A percentile compares a stretch with the other conserved stretches of the same genome.
These are phyloP conservation scores for Atta cephalotes DNA, from an alignment of 1,140 invertebrate species.

Conservation along the genomic window DNA sequence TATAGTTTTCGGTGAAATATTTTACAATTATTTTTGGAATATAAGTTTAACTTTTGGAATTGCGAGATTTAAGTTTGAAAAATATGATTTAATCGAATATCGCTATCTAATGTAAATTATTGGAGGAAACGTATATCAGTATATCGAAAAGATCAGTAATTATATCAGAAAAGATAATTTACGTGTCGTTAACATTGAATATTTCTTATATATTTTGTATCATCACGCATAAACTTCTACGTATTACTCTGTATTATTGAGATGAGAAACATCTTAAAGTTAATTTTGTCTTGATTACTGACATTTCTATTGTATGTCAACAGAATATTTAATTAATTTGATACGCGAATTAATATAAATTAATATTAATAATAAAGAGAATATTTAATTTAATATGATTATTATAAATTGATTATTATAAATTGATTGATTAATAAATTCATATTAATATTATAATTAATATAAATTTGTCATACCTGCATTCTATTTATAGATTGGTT, in stretches of 20 bases:
- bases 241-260: conserved; percentile 1
- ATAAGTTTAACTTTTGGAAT: not conserved
- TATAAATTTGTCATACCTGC: not conserved
- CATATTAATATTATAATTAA: not conserved
- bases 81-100: not conserved
- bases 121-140: not conserved
- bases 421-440: not conserved
- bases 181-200: not conserved
- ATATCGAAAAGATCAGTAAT: not conserved
- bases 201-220: conserved; percentile 4
- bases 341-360: conserved; percentile 1
- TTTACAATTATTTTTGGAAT: not conserved
- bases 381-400: not conserved
- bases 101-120: not conserved
- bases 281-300: conserved; percentile 9
- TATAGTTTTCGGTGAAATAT: not conserved
- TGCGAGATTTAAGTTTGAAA: not conserved
- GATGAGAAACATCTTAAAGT: not conserved
- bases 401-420: not conserved
- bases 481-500: not conserved
- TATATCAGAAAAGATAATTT: conserved; percentile 10
- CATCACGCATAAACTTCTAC: not conserved
- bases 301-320: not conserved
- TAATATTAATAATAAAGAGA: not conserved
- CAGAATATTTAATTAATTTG: conserved; percentile 8